Evolutionary conservation across 2,888 invertebrate species (phyloP), one percentile per base, ranked within the genome.

Genomic region (Oscheius onirici): DNA sequence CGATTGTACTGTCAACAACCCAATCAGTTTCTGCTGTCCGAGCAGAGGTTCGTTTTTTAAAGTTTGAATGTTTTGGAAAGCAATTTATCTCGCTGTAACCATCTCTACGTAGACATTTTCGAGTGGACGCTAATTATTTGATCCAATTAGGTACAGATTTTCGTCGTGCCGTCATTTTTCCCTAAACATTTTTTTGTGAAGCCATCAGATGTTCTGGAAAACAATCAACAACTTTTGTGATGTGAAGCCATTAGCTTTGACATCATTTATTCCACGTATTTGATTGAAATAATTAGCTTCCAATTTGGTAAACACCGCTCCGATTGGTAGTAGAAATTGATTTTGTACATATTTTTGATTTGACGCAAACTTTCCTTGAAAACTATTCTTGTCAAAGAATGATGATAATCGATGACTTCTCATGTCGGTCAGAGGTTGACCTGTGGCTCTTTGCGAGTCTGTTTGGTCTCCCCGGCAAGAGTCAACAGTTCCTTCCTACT

Each of bases 21-120:
- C 86, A n/a, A 85, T 85, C 76, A 84, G 82, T 54, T 87, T 87
- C 77, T 87, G 87, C 71, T 87, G 87, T 77, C 87, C 87, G 1
- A 83, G 83, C n/a, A 70, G 87, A 71, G 84, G 84, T 86, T 24
- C 20, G 67, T 41, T 26, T 17, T 13, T 43, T 2, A 8, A 8
- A 34, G 3, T 34, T 34, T 17, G 28, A 10, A 3, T 26, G 11
- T 66, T 54, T 24, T 15, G 40, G 3, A 17, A 3, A 8, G 11
- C n/a, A 46, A n/a, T n/a, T n/a, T n/a, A n/a, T n/a, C n/a, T n/a
- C n/a, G n/a, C n/a, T n/a, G n/a, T n/a, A n/a, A n/a, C n/a, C n/a
- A n/a, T n/a, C n/a, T n/a, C n/a, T n/a, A n/a, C n/a, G n/a, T n/a
- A n/a, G n/a, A n/a, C n/a, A n/a, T n/a, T n/a, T n/a, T n/a, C n/a